Evolutionary conservation across 1,140 invertebrate genomes (phyloP), one percentile per base, ranked within the genome.

Genomic region (Glomeris maerens): DNA sequence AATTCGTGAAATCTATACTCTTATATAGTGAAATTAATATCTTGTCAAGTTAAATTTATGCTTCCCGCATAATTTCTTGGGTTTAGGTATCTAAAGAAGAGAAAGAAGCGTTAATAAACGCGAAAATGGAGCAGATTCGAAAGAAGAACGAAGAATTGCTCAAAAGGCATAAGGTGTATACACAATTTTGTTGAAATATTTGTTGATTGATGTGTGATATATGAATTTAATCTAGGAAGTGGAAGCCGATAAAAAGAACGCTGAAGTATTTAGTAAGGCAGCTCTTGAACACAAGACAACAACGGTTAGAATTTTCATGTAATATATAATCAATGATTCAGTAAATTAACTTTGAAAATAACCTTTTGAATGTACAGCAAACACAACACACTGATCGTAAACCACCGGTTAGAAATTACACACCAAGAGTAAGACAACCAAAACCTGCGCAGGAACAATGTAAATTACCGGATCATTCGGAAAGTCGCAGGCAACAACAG

Each of bases 51-150:
- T n/a, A n/a, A n/a, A n/a, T n/a, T n/a, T n/a, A n/a, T n/a, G n/a
- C n/a, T n/a, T n/a, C n/a, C n/a, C n/a, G n/a, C n/a, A n/a, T n/a
- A n/a, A n/a, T 36, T 36, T 36, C 20, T 36, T 36, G 20, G 10
- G 10, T 36, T 10, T 36, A 36, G 31, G 31, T 13, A 13, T 13
- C 62, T 10, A 65, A 65, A 50, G 64, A 66, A 46, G 64, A 64
- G 52, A 61, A 56, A 49, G 64, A 66, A 53, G 64, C 62, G 39
- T 56, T 65, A 31, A 55, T 66, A 22, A 63, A 55, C 27, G 62
- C 63, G 47, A 66, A 66, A 54, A 65, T 66, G 64, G 63, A 66
- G 49, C 60, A 63, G 48, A 64, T 66, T 48, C 55, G 62, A 5
- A 64, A 62, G 50, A 63, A 61, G 52, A 66, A 66, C 54, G 59